These are phyloP conservation scores for Calephelis nemesis DNA, from an alignment of 1,140 invertebrate species.

Conservation along the genomic window DNA sequence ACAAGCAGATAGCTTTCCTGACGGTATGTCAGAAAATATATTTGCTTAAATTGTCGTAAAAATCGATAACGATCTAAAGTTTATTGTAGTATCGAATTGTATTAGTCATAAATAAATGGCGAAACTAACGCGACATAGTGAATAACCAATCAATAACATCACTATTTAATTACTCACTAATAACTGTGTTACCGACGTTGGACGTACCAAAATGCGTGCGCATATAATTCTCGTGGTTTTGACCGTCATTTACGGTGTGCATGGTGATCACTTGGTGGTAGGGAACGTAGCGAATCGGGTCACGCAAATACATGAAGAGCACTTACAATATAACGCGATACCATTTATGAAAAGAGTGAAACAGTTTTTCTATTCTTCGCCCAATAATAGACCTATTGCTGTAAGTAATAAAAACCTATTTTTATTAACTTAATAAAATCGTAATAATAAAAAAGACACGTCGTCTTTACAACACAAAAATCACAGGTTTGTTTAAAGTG, in stretches of 20 bases:
- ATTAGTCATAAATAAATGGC: no score
- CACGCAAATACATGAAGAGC: constrained; percentile 38
- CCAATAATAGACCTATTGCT: constrained; percentile 37
- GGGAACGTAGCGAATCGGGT: constrained; percentile 54
- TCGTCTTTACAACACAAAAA: no score
- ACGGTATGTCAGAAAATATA: no score
- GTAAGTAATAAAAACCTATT: constrained; percentile 32
- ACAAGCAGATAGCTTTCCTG: no score
- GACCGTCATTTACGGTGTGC: constrained; percentile 21
- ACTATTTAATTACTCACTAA: not conserved
- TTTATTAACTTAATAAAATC: no score
- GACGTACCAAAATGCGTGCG: constrained; percentile 28
- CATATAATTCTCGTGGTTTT: constrained; percentile 19
- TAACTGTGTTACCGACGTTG: not conserved
- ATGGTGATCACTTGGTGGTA: constrained; percentile 43
- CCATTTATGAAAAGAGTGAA: constrained; percentile 66
- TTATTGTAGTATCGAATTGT: no score
- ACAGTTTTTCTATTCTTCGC: constrained; percentile 47
- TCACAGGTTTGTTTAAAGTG: no score
- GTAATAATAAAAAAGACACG: no score
- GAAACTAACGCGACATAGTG: no score
- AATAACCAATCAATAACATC: not conserved
- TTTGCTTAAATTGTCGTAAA: no score
- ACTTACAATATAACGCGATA: constrained; percentile 55
- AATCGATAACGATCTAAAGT: no score